Base-by-base conservation (phyloP, 1,140 invertebrate genomes). In the Calliphora vicina region DNA sequence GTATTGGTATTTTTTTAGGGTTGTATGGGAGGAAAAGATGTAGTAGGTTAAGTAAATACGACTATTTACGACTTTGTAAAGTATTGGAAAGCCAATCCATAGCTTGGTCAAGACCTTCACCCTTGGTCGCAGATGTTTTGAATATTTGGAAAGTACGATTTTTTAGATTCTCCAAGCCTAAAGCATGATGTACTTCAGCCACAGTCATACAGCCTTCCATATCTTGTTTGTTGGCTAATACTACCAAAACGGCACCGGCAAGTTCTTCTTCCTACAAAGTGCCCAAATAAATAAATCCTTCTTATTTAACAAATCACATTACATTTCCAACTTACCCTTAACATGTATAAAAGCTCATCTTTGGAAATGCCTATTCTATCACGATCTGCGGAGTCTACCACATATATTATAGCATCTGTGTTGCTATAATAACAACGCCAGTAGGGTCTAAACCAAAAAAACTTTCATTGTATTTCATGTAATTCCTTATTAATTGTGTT, bases 351-450 rank as follows among this genome's bases (percentile, higher is more conserved):
- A 80, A 99, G 92, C 92, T 99, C 99, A 92, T 99, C 97, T 94
- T 99, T 99, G 61, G 98, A 99, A 91, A 99, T 99, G 83, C 97
- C 97, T 93, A 99, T 99, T 92, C 99, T 93, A 93, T 99, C 99
- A 91, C 96, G 95, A 92, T 99, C 99, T 85, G 97, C 98, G 81
- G 98, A 99, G 91, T 99, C 99, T 67, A 99, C 98, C 57, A 99
- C 99, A 92, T 99, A 99, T 88, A 99, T 99, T 88, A 99, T 99
- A 87, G 99, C 99, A 93, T 99, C 99, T 90, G 99, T 99, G 92
- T 99, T 99, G 81, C 98, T 98, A 92, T 99, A 99, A 91, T 99
- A 99, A 94, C 99, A 99, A 91, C 99, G 94, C 99, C 99, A 99
- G 90, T 99, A 99, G 17, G 99, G 99, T 92, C 98, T 82, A 27